Evolutionary conservation across 2,888 invertebrate species (phyloP), one percentile per base, ranked within the genome.

Genomic region (Thecophora atra): DNA sequence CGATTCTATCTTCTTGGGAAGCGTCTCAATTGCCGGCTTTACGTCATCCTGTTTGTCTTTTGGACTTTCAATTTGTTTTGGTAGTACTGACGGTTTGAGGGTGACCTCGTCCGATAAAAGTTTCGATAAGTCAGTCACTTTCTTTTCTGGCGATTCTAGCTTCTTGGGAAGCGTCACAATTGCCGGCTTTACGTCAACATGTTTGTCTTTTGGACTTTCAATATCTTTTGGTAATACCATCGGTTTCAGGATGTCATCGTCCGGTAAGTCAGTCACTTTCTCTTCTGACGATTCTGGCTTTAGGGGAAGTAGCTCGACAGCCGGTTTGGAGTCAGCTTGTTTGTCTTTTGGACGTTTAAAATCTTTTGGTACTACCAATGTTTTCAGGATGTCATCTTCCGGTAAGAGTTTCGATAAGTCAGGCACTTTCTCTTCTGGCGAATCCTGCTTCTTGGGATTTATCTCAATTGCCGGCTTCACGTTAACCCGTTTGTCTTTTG

Each of bases 261-360:
- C 58, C 17, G 37, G 19, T 21, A 42, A 19, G 37, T 63, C 63
- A 13, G 19, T 19, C 17, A 24, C 1, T 37, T n/a, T 37, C 15
- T 17, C n/a, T 63, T n/a, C 42, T 42, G 63, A 21, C 42, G 42
- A 63, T 21, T 42, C 21, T 19, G 63, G 19, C 15, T 63, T 37
- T 8, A 21, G 21, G 6, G 19, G 21, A 15, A 21, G 42, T 5
- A 24, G 3, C 8, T 11, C 44, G 44, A 13, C 44, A 13, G 15
- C 4, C 4, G 6, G 13, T n/a, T 47, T n/a, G 3, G 6, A 3
- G 4, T n/a, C 47, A 17, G 6, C 47, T 47, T 6, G 47, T 47
- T 47, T 47, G n/a, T 47, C 47, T 47, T 17, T 21, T 56, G 56
- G 19, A 21, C 2, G 3, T 6, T 24, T 19, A 8, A 3, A 4